Conservation (phyloP, 2,797 vertebrate genomes). For the Sus cebifrons region DNA sequence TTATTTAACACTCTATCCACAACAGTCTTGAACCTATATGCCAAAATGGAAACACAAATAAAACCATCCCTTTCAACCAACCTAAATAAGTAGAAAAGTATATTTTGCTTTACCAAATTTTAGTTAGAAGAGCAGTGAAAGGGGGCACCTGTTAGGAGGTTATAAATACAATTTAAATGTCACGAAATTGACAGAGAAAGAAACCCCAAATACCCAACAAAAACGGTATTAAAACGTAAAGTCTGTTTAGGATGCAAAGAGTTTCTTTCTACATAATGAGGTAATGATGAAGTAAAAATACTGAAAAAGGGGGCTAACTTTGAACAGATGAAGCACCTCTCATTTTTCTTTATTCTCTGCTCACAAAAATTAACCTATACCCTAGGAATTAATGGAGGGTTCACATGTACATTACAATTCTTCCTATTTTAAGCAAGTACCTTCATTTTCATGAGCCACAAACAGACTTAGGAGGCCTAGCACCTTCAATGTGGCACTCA, state of each 20-base stretch:
- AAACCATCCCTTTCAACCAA: not conserved
- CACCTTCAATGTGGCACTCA: not conserved
- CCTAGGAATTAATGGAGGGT: not conserved
- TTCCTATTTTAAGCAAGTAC: not conserved
- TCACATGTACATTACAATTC: not conserved
- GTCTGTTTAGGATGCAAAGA: not conserved
- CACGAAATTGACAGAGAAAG: not conserved
- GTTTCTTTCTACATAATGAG: slow-evolving; percentile 20
- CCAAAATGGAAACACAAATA: slow-evolving; percentile 26
- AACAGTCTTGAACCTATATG: not conserved
- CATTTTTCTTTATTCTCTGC: slow-evolving; percentile 5
- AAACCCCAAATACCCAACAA: slow-evolving; percentile 15
- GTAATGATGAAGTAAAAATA: not conserved
- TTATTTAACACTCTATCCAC: not conserved
- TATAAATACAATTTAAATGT: slow-evolving; percentile 47
- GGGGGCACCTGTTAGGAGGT: not conserved
- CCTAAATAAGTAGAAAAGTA: not conserved
- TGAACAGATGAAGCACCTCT: not conserved
- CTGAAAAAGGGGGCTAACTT: not conserved
- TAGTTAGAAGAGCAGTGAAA: slow-evolving; percentile 17
- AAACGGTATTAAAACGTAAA: slow-evolving; percentile 47
- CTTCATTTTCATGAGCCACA: not conserved
- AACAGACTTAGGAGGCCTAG: not conserved
- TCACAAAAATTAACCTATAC: not conserved
- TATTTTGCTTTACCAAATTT: slow-evolving; percentile 20